Conservation (phyloP, 2,888 invertebrate species). For the Drosophila helvetica region DNA sequence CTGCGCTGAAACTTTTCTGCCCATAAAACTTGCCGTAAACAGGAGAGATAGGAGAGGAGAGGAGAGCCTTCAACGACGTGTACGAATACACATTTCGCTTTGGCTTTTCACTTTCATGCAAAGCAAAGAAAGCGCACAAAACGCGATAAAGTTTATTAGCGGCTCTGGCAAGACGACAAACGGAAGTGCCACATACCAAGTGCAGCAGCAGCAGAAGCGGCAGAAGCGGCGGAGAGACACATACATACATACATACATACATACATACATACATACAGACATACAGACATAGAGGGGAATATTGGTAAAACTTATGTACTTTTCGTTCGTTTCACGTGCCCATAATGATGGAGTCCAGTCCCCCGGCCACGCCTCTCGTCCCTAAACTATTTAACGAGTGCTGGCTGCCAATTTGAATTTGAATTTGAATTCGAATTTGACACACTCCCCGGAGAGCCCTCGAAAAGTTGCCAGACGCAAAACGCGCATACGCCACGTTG, state of each 20-base stretch:
- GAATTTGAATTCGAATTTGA: slow-evolving; percentile 24
- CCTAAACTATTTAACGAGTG: background rate
- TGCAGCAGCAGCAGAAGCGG: too few species aligned
- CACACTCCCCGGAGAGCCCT: slow-evolving; percentile 34
- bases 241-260: too few species aligned
- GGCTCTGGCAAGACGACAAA: slow-evolving; percentile 1
- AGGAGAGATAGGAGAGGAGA: background rate
- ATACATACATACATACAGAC: too few species aligned
- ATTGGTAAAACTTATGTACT: background rate
- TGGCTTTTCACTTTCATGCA: slow-evolving; percentile 27
- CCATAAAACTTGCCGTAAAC: background rate
- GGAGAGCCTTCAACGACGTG: background rate
- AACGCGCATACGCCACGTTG: slow-evolving; percentile 13
- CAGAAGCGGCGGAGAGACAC: too few species aligned
- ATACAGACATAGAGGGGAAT: too few species aligned
- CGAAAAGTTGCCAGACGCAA: slow-evolving; percentile 24
- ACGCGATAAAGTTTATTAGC: slow-evolving; percentile 16
- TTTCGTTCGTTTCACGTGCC: background rate
- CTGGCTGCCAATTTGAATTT: slow-evolving; percentile 5
- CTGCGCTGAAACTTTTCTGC: slow-evolving; percentile 15
- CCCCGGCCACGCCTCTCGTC: background rate
- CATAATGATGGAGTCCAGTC: background rate
- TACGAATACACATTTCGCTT: background rate
- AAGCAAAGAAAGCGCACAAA: slow-evolving; percentile 8
- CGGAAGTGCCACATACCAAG: background rate